A percentile compares a stretch with the other conserved stretches of the same genome.
phyloP scores from a whole-genome alignment of 2,888 invertebrate genomes.

The Tribolium freemani region DNA sequence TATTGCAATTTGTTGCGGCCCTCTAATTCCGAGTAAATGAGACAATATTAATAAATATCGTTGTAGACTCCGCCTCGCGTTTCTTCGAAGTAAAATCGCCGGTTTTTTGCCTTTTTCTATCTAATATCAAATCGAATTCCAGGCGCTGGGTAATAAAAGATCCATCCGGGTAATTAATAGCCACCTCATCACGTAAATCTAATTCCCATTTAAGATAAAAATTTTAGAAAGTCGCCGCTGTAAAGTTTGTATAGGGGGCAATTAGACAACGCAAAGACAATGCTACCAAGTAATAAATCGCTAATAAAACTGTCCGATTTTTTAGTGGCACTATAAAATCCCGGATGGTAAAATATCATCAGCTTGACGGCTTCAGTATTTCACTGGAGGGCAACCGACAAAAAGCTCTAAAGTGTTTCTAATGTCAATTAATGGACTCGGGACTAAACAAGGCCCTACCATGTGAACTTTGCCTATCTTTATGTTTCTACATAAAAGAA shows the following conservation, averaged over 20 bases:
- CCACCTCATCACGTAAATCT: slow-evolving; percentile 32
- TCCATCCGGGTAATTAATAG: slow-evolving; percentile 24
- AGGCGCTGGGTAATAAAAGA: slow-evolving; percentile 18
- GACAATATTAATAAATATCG: slow-evolving; percentile 20
- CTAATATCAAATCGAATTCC: neutral
- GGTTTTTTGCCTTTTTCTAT: slow-evolving; percentile 4
- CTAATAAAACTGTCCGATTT: slow-evolving; percentile 50
- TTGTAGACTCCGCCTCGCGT: neutral
- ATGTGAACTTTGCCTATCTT: neutral
- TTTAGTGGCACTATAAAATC: slow-evolving; percentile 46
- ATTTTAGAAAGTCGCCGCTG: slow-evolving; percentile 34
- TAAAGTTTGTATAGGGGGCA: slow-evolving; percentile 18
- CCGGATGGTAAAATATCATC: slow-evolving; percentile 13
- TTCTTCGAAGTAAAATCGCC: neutral
- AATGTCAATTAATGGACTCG: slow-evolving; percentile 63
- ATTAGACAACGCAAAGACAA: slow-evolving; percentile 42
- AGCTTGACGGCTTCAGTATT: slow-evolving; percentile 46
- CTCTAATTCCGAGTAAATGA: slow-evolving; percentile 14
- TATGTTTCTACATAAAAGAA: neutral
- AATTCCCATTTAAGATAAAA: slow-evolving; percentile 43
- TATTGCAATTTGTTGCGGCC: slow-evolving; percentile 22
- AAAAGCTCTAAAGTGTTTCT: slow-evolving; percentile 64
- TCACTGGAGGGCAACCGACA: slow-evolving; percentile 59
- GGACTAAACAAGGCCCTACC: neutral
- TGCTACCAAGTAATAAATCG: slow-evolving; percentile 44